Evolutionary conservation across 2,113 vertebrate genomes (phyloP), one percentile per base, ranked within the genome.

Genomic region (Archilochus colubris): DNA sequence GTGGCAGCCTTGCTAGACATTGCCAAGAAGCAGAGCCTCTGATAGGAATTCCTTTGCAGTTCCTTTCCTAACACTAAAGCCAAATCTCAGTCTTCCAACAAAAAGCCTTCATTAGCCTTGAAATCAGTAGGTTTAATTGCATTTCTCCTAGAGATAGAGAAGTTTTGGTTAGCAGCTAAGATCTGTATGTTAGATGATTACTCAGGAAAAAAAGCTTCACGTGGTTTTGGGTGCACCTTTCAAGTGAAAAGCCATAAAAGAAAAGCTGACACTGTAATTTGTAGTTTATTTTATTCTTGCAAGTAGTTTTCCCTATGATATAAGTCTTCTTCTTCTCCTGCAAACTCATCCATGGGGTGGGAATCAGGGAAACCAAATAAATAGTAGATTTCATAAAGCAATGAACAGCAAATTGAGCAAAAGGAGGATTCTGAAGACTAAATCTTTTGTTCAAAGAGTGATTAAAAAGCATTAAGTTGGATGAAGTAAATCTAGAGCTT

Each of bases 391-490:
- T 95, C 83, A 64, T 94, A 94, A 96, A 94, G 86, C 72, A 95
- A 96, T 89, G 33, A 97, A 95, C 95, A 96, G 83, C 70, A 95
- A 96, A 92, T 91, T 97, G 96, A 97, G 90, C 95, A 97, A 97
- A 95, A 97, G 93, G 79, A 97, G 95, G 97, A 98, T 98, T 98
- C 98, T 69, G 73, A 91, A 82, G 87, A 73, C 93, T 97, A 98
- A 97, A 97, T 96, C 97, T 97, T 98, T 98, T 98, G 97, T 98
- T 98, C 97, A 97, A 98, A 97, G 94, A 95, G 91, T 97, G 97
- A 98, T 98, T 98, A 97, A 94, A 97, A 97, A 97, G 96, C 91
- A 97, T 98, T 98, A 97, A 97, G 89, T 96, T 48, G 64, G 95
- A 97, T 97, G 93, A 97, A 98, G 96, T 96, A 92, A 84, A 86